A percentile compares a stretch with the other conserved stretches of the same genome.
These are phyloP conservation scores for Eulemur rubriventer DNA, from an alignment of 2,797 vertebrate genomes.

Conservation along the genomic window DNA sequence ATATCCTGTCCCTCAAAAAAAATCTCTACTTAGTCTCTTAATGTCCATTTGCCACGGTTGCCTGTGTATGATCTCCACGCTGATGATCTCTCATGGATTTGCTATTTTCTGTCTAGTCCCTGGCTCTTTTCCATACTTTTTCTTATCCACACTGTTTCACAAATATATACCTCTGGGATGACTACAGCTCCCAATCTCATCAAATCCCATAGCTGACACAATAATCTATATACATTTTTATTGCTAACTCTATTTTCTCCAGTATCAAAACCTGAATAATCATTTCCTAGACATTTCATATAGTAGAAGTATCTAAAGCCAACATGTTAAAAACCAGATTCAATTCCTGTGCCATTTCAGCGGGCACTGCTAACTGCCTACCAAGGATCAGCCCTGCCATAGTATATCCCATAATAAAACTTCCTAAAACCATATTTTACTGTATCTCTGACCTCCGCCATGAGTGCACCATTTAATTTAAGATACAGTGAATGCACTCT, in stretches of 20 bases:
- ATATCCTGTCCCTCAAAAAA: too few species aligned
- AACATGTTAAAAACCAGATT: neutral
- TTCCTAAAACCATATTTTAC: neutral
- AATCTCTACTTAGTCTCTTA: neutral
- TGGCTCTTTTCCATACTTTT: neutral
- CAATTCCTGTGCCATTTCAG: neutral
- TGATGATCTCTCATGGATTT: neutral
- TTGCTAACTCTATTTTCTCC: neutral
- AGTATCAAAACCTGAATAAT: neutral
- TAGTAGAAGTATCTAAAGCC: neutral
- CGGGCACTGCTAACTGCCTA: neutral
- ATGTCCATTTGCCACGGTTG: rapidly evolving
- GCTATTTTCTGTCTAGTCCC: neutral
- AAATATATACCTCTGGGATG: neutral
- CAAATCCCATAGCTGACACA: neutral
- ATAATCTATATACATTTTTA: neutral
- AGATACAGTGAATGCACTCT: neutral
- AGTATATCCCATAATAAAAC: neutral
- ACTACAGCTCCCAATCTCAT: neutral
- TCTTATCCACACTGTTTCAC: neutral
- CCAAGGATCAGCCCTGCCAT: neutral
- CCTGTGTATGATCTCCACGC: neutral
- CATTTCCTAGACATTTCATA: neutral
- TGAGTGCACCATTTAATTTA: neutral
- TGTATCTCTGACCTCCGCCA: neutral